Evolutionary conservation across 2,888 invertebrate genomes (phyloP).

Genomic region (Cataglyphis rosenhaueri): DNA sequence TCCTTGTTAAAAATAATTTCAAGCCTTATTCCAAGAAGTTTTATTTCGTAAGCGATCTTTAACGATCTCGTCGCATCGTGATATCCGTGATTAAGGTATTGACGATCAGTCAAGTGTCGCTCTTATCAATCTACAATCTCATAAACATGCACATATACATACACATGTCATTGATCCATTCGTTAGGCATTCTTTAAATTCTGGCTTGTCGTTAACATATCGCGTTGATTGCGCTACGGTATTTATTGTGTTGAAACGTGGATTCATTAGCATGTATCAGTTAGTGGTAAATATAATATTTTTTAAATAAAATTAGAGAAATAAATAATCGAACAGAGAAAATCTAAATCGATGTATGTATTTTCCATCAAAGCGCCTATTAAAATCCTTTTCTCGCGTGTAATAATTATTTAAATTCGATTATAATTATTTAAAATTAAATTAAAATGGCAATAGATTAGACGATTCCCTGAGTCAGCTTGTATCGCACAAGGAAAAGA

Average conservation of each 20-base stretch:
- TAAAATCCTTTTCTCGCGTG: not conserved
- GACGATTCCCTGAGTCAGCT: not conserved
- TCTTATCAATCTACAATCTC: constrained; percentile 19
- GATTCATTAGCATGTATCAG: not conserved
- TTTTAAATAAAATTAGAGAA: not conserved
- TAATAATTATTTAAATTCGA: not conserved
- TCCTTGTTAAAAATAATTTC: not conserved
- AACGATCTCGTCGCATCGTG: constrained; percentile 40
- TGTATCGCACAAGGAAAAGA: constrained; percentile 1
- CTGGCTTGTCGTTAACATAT: not conserved
- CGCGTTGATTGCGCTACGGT: not conserved
- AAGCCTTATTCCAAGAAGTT: not conserved
- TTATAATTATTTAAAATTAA: not conserved
- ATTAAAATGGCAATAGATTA: not conserved
- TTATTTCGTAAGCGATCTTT: not conserved
- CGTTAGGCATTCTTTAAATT: not conserved
- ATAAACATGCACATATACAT: not conserved
- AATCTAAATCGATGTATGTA: not conserved
- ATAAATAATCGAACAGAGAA: not conserved
- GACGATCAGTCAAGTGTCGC: constrained; percentile 43
- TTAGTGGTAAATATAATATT: not conserved
- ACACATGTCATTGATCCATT: not conserved
- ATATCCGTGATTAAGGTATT: constrained; percentile 35
- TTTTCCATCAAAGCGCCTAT: not conserved
- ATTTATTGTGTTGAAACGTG: constrained; percentile 13